A percentile compares a stretch with the other conserved stretches of the same genome.
phyloP scores from a whole-genome alignment of 2,888 invertebrate species.

The Linnaemya tessellans region DNA sequence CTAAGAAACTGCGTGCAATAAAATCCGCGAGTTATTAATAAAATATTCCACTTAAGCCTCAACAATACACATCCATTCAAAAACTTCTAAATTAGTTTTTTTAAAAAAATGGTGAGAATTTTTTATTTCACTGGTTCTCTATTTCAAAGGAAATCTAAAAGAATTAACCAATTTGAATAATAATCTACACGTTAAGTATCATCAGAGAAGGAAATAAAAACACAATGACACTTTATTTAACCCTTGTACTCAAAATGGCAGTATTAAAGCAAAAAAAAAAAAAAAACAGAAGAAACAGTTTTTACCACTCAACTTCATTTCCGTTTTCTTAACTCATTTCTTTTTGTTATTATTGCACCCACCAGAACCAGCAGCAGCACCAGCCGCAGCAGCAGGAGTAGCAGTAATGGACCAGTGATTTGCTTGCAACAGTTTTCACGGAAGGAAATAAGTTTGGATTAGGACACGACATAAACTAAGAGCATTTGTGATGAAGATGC shows the following conservation, averaged over 20 bases:
- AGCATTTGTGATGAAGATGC: slow-evolving; percentile 72
- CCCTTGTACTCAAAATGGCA: neutral
- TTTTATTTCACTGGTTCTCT: neutral
- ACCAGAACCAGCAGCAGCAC: neutral
- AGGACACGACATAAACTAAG: slow-evolving; percentile 76
- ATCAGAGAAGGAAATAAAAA: slow-evolving; percentile 31
- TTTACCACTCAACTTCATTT: slow-evolving; percentile 68
- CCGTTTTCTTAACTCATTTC: slow-evolving; percentile 47
- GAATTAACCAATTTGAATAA: slow-evolving; percentile 3
- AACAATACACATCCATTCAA: neutral
- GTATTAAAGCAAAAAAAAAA: neutral
- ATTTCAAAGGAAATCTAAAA: neutral
- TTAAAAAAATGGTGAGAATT: neutral
- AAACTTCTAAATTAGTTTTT: neutral
- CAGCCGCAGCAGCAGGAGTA: neutral
- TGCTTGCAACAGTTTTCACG: slow-evolving; percentile 75
- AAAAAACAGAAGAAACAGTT: slow-evolving; percentile 25
- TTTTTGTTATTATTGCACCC: slow-evolving; percentile 12
- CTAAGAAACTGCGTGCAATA: no score
- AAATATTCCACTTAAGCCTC: neutral
- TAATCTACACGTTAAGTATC: slow-evolving; percentile 36
- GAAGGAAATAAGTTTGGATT: slow-evolving; percentile 81
- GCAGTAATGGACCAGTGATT: slow-evolving; percentile 61
- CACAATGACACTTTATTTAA: slow-evolving; percentile 38
- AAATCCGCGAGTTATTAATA: neutral